Evolutionary conservation across 2,797 vertebrate genomes (phyloP).

Genomic region (Jordanella pulchra): DNA sequence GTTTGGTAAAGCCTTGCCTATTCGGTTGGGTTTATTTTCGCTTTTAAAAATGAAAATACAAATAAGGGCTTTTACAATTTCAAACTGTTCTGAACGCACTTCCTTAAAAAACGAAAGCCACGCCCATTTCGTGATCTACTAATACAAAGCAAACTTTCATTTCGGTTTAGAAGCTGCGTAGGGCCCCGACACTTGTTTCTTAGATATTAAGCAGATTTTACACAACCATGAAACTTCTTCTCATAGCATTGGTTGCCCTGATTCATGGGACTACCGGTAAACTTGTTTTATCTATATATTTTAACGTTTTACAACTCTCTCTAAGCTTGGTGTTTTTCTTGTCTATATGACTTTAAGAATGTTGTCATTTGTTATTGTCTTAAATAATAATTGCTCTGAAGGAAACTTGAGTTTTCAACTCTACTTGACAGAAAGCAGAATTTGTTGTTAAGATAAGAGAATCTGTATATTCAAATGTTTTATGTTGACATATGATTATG

Average conservation of each 20-base stretch:
- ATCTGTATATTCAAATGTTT: slow-evolving; percentile 9
- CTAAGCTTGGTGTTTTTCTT: slow-evolving; percentile 3
- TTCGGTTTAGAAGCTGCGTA: slow-evolving; percentile 36
- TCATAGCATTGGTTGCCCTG: slow-evolving; percentile 42
- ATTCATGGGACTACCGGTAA: slow-evolving; percentile 69
- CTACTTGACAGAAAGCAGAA: slow-evolving; percentile 44
- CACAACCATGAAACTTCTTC: slow-evolving; percentile 60
- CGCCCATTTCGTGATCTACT: slow-evolving; percentile 36
- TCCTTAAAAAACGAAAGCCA: slow-evolving; percentile 50
- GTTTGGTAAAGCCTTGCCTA: not conserved
- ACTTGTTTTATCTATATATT: slow-evolving; percentile 38
- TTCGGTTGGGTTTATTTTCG: not conserved
- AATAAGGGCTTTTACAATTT: not conserved
- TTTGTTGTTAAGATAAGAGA: slow-evolving; percentile 11
- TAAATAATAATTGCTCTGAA: slow-evolving; percentile 29
- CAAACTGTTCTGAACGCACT: not conserved
- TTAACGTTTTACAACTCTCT: not conserved
- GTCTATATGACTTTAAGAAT: slow-evolving; percentile 6
- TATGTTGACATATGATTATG: not conserved
- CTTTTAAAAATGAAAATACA: not conserved
- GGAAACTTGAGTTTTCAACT: slow-evolving; percentile 32
- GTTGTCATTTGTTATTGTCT: slow-evolving; percentile 1
- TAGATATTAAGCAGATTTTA: not conserved
- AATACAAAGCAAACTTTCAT: slow-evolving; percentile 46
- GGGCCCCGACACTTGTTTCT: not conserved